A percentile compares a stretch with the other conserved stretches of the same genome.
phyloP scores from a whole-genome alignment of 1,140 invertebrate species.

The Microplitis demolitor region DNA sequence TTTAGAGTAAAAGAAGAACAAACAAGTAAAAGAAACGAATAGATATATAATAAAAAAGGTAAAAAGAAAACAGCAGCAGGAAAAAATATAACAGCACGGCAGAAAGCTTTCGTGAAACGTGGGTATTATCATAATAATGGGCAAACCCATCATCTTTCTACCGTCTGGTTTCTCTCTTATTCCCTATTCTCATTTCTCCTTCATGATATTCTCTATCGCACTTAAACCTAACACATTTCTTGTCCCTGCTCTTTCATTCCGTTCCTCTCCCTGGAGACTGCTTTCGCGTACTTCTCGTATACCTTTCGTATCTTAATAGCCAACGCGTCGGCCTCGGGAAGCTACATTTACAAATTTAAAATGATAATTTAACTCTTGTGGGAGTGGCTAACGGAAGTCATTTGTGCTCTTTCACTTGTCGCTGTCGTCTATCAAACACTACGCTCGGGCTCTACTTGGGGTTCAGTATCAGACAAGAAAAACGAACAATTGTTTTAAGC shows the following conservation, averaged over 20 bases:
- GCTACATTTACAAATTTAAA: conserved; percentile 52
- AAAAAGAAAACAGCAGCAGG: neutral
- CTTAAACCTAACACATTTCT: neutral
- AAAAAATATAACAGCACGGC: conserved; percentile 30
- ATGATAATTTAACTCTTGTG: conserved; percentile 44
- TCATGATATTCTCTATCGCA: too few relatives aligned
- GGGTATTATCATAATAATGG: conserved; percentile 52
- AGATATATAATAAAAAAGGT: neutral
- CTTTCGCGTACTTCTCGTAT: conserved; percentile 13
- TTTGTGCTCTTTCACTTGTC: conserved; percentile 32
- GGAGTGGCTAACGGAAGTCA: conserved; percentile 41
- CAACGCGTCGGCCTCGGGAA: conserved; percentile 29
- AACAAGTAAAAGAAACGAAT: conserved; percentile 15
- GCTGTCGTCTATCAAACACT: neutral
- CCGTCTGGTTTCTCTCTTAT: conserved; percentile 30
- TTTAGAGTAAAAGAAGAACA: neutral
- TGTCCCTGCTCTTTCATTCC: neutral
- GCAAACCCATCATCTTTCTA: conserved; percentile 44
- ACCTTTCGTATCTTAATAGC: conserved; percentile 38
- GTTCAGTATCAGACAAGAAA: neutral
- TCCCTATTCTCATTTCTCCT: neutral
- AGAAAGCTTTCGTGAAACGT: conserved; percentile 39
- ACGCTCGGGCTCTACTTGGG: too few relatives aligned
- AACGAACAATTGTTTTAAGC: neutral
- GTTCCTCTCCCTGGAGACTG: conserved; percentile 8